Base-by-base conservation (phyloP, 2,888 invertebrate species). In the Pristionchus maxplancki region DNA sequence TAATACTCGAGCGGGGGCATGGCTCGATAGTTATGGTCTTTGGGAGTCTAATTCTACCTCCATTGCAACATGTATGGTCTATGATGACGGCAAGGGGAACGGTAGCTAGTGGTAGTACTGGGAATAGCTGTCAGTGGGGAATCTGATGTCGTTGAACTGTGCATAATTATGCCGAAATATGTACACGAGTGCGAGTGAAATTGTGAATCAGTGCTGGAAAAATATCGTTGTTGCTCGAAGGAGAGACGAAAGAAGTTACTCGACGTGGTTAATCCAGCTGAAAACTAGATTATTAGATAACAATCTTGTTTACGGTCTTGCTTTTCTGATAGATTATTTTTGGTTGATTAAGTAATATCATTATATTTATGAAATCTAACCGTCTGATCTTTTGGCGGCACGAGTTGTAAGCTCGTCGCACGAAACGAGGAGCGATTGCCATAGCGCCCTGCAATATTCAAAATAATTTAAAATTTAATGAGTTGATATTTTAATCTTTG, bases 391-490 rank as follows among this genome's bases (percentile, higher is more conserved):
- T 85, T 40, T 85, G 85, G 6, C 85, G 85, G 1, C 62, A 40
- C 28, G 85, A 64, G 15, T 64, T 53, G 44, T 50, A 48, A 9
- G 50, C 62, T n/a, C 85, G 34, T 58, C 85, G 28, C n/a, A 85
- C 85, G 85, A 64, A 58, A 3, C 85, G 85, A 34, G 85, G 85
- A 64, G 85, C 85, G 62, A 85, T 31, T 8, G 85, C 48, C 40
- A 85, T 34, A 0, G 53, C 82, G 24, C 78, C 78, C 78, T 78
- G 40, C 8, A 74, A 31, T 67, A 58, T 58, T 64, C 31, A 31
- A 64, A 64, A 9, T 9, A 28, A n/a, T 64, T 64, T 58, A 11
- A 13, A 24, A 58, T 58, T 58, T 58, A 58, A 13, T 13, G 15
- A 58, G n/a, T 58, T n/a, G n/a, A 58, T 58, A 20, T 58, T 58